Base-by-base conservation (phyloP, 2,888 invertebrate species). In the Synergus japonicus region DNA sequence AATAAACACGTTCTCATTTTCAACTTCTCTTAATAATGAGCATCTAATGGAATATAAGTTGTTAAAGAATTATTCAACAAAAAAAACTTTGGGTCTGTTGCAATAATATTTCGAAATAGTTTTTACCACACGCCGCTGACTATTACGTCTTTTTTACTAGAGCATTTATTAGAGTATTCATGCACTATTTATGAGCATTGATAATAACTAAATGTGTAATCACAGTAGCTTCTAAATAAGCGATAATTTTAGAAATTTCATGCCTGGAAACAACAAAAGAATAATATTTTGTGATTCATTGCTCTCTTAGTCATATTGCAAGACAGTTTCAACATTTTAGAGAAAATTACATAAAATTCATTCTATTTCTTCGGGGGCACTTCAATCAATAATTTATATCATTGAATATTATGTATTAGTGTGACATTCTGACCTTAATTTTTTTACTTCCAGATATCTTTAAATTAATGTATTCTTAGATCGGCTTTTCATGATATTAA, bases 81-180 rank as follows among this genome's bases (percentile, higher is more conserved):
- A 49, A 69, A 15, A 37, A 69, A 49, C 46, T 29, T 69, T 22
- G 67, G 43, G 3, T 67, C 10, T 49, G 29, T 22, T 69, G 69
- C 12, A 69, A 69, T 13, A 65, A 65, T 22, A 46, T 67, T 67
- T 67, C 29, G 7, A n/a, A 12, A 69, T 49, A 8, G 3, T 22
- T 7, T 22, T 67, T 44, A 67, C 13, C 18, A 60, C 60, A 22
- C 13, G 15, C 15, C 49, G 12, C 5, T 4, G 22, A 60, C 22
- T 5, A 10, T 60, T 22, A 22, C 22, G 12, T 3, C 60, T 60
- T 4, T 60, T 60, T 22, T 9, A 60, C 22, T 60, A 10, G 22
- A 22, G 22, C 60, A 60, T 60, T 60, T 60, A 60, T 60, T 18
- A 22, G 22, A 22, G 60, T 18, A 22, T 7, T 46, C 3, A 13